Evolutionary conservation across 2,113 vertebrate species (phyloP).

Genomic region (Caranx melampygus): DNA sequence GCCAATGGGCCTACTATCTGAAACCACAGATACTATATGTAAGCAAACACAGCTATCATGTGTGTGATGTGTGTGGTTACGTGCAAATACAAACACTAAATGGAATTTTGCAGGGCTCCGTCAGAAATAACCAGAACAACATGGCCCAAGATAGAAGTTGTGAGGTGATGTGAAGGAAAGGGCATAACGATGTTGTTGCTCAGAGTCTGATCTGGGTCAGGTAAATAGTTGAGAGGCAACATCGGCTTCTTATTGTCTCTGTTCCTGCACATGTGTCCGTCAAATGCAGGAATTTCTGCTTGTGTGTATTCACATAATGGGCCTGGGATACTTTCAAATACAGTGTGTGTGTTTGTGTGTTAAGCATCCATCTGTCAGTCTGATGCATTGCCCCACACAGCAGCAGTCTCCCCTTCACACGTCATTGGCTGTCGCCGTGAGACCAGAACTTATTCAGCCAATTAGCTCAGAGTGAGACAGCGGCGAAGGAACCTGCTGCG

Average conservation of each 20-base stretch:
- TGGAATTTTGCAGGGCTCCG: not conserved
- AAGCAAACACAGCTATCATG: too few species aligned
- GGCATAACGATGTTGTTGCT: constrained; percentile 38
- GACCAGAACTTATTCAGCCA: constrained; percentile 56
- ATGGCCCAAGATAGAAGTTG: constrained; percentile 60
- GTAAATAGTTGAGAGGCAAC: constrained; percentile 30
- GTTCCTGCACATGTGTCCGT: not conserved
- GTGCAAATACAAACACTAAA: not conserved
- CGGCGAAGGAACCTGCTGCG: constrained; percentile 10
- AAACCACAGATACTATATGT: too few species aligned
- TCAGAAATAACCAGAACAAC: constrained; percentile 29
- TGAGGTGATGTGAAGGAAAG: constrained; percentile 49
- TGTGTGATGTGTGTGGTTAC: too few species aligned
- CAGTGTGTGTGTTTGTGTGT: not conserved
- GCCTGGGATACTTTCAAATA: not conserved
- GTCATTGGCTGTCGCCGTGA: constrained; percentile 40
- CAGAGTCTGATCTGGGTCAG: constrained; percentile 5
- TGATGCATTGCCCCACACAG: constrained; percentile 33
- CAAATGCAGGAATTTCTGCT: not conserved
- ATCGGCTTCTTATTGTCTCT: constrained; percentile 37
- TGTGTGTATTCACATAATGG: not conserved
- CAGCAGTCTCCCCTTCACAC: constrained; percentile 45
- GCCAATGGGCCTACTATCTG: too few species aligned
- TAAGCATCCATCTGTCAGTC: constrained; percentile 36
- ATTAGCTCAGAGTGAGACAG: constrained; percentile 44